Conservation (phyloP, 2,797 vertebrate species). For the Limosa lapponica region DNA sequence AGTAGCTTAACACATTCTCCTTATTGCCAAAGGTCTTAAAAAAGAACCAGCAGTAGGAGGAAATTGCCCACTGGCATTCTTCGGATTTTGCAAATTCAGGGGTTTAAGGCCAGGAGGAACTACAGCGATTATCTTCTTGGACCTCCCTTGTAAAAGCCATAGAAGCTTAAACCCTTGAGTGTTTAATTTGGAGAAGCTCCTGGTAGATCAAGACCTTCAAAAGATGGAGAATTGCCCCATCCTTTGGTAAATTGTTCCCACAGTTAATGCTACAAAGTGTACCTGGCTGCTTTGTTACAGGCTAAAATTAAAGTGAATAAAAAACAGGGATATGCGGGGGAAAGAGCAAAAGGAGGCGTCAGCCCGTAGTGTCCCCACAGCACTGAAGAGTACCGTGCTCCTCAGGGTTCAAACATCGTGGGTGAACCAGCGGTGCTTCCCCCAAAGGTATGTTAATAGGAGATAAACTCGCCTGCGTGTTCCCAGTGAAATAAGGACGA, state of each 20-base stretch:
- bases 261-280: rapidly evolving
- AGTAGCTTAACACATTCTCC: neutral
- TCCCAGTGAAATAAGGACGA: constrained; percentile 31
- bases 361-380: neutral
- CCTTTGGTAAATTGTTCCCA: neutral
- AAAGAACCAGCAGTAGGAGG: neutral
- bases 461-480: neutral
- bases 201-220: neutral
- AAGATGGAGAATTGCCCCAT: rapidly evolving
- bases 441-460: neutral
- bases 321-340: rapidly evolving
- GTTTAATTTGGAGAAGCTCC: neutral
- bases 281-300: rapidly evolving
- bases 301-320: rapidly evolving
- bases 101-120: neutral
- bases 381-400: neutral
- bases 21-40: neutral
- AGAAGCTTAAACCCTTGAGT: neutral
- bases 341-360: rapidly evolving
- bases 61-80: neutral
- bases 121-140: rapidly evolving
- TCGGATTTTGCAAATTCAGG: neutral
- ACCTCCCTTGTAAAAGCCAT: neutral
- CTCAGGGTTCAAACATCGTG: neutral
- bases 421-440: neutral